A percentile compares a stretch with the other conserved stretches of the same genome.
These are phyloP conservation scores for Acestrorhynchus altus DNA, from an alignment of 2,797 vertebrate species.

Conservation along the genomic window DNA sequence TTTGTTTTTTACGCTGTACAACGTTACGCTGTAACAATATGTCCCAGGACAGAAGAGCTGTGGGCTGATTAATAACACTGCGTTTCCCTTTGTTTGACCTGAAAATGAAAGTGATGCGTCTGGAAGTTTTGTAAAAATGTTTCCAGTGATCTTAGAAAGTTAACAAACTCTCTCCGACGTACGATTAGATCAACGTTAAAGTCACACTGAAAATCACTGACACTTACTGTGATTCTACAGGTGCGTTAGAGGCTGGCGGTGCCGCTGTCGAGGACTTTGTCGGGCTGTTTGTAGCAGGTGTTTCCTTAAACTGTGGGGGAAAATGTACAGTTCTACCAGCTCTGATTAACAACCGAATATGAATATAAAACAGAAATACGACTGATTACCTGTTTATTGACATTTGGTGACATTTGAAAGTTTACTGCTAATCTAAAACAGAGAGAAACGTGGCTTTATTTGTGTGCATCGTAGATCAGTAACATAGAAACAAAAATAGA, in stretches of 20 bases:
- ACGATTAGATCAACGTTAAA: too few species aligned
- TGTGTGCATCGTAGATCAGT: neutral
- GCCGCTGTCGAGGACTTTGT: neutral
- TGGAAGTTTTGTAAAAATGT: too few species aligned
- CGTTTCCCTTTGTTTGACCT: too few species aligned
- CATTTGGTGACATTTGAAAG: slow-evolving; percentile 49
- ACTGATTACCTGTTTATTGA: slow-evolving; percentile 66
- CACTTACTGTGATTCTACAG: slow-evolving; percentile 58
- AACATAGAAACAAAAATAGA: neutral
- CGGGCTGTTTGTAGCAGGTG: slow-evolving; percentile 32
- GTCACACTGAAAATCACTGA: too few species aligned
- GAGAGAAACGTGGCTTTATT: neutral
- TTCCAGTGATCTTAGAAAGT: too few species aligned
- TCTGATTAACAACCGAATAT: too few species aligned
- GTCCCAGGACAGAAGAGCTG: too few species aligned
- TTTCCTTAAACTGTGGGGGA: neutral
- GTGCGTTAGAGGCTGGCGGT: neutral
- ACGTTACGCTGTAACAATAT: too few species aligned
- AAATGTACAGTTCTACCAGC: neutral
- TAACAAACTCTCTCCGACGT: too few species aligned
- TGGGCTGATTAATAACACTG: too few species aligned
- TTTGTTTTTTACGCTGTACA: too few species aligned
- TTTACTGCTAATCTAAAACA: slow-evolving; percentile 73
- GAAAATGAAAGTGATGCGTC: too few species aligned
- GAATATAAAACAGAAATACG: neutral